Conservation (phyloP, 2,113 vertebrate species). For the Lophura nycthemera region DNA sequence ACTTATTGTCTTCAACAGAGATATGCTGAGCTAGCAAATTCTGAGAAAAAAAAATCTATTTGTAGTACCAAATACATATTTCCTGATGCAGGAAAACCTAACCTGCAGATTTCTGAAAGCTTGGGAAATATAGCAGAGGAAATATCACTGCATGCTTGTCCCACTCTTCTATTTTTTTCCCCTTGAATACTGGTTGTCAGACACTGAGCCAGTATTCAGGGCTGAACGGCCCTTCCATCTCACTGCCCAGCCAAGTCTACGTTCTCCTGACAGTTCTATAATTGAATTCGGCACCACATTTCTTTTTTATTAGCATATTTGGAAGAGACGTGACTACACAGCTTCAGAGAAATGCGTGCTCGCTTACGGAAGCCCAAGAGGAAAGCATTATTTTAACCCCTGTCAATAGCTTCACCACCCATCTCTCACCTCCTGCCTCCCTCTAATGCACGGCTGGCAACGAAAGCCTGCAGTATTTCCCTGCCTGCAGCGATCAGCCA, state of each 20-base stretch:
- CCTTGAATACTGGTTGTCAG: background rate
- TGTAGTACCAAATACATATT: fast-evolving
- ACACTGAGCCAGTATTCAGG: fast-evolving
- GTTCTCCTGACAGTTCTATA: background rate
- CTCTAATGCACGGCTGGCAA: background rate
- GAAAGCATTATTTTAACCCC: background rate
- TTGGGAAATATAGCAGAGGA: fast-evolving
- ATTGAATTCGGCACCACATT: background rate
- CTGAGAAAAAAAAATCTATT: background rate
- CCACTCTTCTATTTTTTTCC: background rate
- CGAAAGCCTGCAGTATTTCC: background rate
- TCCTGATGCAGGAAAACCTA: background rate
- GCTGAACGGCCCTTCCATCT: background rate
- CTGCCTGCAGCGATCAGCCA: background rate
- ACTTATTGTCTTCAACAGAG: background rate
- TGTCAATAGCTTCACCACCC: background rate
- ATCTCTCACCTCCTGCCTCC: background rate
- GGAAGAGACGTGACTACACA: background rate
- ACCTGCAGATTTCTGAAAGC: background rate
- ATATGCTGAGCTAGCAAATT: background rate
- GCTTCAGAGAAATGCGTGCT: background rate
- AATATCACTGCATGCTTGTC: background rate
- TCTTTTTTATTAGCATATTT: background rate
- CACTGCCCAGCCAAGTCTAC: background rate
- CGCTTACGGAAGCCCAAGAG: fast-evolving